Conservation (phyloP, 2,113 vertebrate genomes). For the Podiceps cristatus region DNA sequence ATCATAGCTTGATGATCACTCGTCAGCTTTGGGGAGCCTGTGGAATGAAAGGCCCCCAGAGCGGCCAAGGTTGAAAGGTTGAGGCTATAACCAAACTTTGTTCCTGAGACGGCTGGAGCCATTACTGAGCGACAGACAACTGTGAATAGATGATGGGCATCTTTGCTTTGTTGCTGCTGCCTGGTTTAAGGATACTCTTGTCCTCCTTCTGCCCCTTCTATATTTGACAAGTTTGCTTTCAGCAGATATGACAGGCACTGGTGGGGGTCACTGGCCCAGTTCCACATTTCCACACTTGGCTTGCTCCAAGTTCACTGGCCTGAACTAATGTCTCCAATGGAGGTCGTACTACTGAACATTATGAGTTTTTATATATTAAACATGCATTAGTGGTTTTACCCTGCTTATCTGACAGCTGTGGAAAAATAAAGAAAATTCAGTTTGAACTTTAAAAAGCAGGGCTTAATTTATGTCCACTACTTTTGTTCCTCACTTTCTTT, state of each 20-base stretch:
- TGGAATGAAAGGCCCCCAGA: constrained; percentile 36
- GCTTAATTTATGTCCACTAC: constrained; percentile 78
- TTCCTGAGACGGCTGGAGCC: constrained; percentile 24
- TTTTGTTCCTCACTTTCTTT: constrained; percentile 78
- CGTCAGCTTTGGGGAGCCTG: constrained; percentile 36
- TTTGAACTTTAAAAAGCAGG: constrained; percentile 78
- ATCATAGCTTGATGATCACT: constrained; percentile 52
- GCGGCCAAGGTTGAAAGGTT: constrained; percentile 24
- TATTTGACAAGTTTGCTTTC: constrained; percentile 80
- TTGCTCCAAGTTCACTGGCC: constrained; percentile 80
- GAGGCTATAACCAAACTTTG: constrained; percentile 51
- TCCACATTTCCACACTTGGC: constrained; percentile 82
- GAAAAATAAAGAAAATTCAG: constrained; percentile 83
- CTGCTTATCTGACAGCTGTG: constrained; percentile 82
- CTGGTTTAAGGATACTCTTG: constrained; percentile 58
- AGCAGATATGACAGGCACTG: constrained; percentile 81
- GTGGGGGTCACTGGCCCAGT: constrained; percentile 80
- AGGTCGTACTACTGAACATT: constrained; percentile 74
- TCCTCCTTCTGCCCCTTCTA: constrained; percentile 67
- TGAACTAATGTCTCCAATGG: constrained; percentile 82
- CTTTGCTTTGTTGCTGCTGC: constrained; percentile 53
- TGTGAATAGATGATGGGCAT: constrained; percentile 62
- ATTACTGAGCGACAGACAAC: constrained; percentile 41
- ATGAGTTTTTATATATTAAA: constrained; percentile 84
- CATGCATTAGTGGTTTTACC: constrained; percentile 80